Evolutionary conservation across 2,888 invertebrate species (phyloP), one percentile per base, ranked within the genome.

Genomic region (Lysandra coridon): DNA sequence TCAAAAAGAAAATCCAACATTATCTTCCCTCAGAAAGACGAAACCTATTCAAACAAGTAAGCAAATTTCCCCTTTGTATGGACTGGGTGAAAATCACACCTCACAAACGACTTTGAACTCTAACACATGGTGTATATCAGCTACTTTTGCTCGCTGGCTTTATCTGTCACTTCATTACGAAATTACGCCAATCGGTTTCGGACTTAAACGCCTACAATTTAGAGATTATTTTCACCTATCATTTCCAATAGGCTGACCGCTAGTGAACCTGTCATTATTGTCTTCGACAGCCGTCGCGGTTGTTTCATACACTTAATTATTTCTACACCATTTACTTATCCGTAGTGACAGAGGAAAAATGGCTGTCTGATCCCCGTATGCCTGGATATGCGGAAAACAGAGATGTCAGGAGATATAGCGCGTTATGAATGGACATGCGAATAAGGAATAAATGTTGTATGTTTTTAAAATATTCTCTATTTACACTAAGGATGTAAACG

Each of bases 61-160:
- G 83, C 89, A 89, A 90, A 90, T 89, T 89, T 88, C 86, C 87
- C 87, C 87, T 87, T 86, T 85, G 87, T 88, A 88, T 85, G 88
- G 86, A 88, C 87, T 88, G 86, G 84, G 87, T 87, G 83, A 86
- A 91, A 92, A 90, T 89, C 90, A 90, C 89, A 90, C 88, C 85
- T 82, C 81, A 82, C 85, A 81, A 78, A 78, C 88, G 89, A 89
- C 87, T 87, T 87, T 88, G 86, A 87, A 87, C 86, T 86, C 83
- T 84, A 88, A 86, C 87, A 33, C 53, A 3, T 23, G 6, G 0
- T 1, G 7, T 12, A 53, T 49, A 75, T 7, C 14, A 14, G 4
- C 37, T 37, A 69, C 14, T 37, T 37, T 69, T 17, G 33, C 33
- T 14, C 17, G 33, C 14, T 5, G 4, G 14, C 69, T 69, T 12